These are phyloP conservation scores for Sitobion miscanthi DNA, from an alignment of 1,140 invertebrate species.

Conservation along the genomic window DNA sequence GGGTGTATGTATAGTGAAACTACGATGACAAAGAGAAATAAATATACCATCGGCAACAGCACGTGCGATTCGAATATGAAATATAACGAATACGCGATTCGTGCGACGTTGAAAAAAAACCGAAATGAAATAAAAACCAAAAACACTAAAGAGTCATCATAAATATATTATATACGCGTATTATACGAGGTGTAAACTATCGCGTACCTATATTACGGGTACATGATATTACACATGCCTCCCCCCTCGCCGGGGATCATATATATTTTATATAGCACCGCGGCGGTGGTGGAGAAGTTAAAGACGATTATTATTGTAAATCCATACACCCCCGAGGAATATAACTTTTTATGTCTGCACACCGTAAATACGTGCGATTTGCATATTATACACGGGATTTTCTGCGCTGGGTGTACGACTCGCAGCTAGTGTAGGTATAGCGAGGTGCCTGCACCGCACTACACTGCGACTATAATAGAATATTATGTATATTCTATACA, in stretches of 20 bases:
- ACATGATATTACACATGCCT: background rate
- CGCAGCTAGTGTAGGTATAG: background rate
- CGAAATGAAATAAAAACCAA: slow-evolving; percentile 9
- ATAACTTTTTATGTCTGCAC: slow-evolving; percentile 1
- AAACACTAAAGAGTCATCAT: background rate
- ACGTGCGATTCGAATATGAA: too few relatives aligned
- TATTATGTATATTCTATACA: too few relatives aligned
- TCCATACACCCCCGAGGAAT: slow-evolving; percentile 29
- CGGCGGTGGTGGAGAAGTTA: background rate
- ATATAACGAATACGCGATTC: too few relatives aligned
- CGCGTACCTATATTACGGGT: background rate
- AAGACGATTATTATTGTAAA: slow-evolving; percentile 41
- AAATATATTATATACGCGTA: background rate
- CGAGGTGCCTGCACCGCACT: background rate
- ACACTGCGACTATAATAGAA: too few relatives aligned
- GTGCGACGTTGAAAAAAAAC: background rate
- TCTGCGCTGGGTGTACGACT: background rate
- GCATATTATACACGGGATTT: background rate
- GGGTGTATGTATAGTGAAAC: too few relatives aligned
- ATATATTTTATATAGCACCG: background rate
- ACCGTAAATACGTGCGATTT: slow-evolving; percentile 31
- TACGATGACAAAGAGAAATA: background rate
- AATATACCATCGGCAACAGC: background rate
- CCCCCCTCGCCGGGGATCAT: background rate
- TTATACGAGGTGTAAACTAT: background rate